A percentile compares a stretch with the other conserved stretches of the same genome.
phyloP scores from a whole-genome alignment of 2,888 invertebrate genomes.

The Spialia ferax region DNA sequence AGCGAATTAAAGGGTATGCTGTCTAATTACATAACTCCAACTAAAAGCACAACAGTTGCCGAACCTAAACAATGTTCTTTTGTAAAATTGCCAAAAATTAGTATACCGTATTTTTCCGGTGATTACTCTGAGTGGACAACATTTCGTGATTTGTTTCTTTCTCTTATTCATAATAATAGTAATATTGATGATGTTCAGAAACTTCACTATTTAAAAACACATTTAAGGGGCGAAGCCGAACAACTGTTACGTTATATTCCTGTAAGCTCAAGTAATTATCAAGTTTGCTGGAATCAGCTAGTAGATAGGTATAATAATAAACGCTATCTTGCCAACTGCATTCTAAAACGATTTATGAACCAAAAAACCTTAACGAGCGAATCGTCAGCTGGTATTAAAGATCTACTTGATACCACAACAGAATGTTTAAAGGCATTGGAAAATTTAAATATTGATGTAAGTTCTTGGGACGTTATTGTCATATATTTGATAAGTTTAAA shows the following conservation, averaged over 20 bases:
- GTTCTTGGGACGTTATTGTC: constrained; percentile 38
- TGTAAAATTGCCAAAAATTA: constrained; percentile 33
- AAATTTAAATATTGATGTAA: constrained; percentile 36
- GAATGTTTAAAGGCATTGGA: constrained; percentile 44
- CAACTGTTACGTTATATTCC: constrained; percentile 45
- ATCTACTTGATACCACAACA: constrained; percentile 44
- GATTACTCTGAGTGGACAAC: neutral
- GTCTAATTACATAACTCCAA: neutral
- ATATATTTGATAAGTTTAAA: constrained; percentile 36
- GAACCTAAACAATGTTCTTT: neutral
- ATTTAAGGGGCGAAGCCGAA: constrained; percentile 46
- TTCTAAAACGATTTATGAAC: constrained; percentile 2
- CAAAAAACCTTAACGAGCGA: constrained; percentile 12
- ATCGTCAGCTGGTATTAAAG: constrained; percentile 37
- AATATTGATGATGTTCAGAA: constrained; percentile 44
- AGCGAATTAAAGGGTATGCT: neutral
- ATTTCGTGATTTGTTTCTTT: constrained; percentile 43
- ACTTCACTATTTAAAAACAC: constrained; percentile 46
- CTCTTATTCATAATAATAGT: constrained; percentile 44
- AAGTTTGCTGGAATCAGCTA: constrained; percentile 44
- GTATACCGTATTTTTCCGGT: neutral
- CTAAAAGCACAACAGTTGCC: neutral
- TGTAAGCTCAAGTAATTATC: constrained; percentile 43
- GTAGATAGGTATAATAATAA: constrained; percentile 47
- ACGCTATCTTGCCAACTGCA: constrained; percentile 36